These are phyloP conservation scores for Craseonycteris thonglongyai DNA, from an alignment of 2,113 vertebrate species.

Conservation along the genomic window DNA sequence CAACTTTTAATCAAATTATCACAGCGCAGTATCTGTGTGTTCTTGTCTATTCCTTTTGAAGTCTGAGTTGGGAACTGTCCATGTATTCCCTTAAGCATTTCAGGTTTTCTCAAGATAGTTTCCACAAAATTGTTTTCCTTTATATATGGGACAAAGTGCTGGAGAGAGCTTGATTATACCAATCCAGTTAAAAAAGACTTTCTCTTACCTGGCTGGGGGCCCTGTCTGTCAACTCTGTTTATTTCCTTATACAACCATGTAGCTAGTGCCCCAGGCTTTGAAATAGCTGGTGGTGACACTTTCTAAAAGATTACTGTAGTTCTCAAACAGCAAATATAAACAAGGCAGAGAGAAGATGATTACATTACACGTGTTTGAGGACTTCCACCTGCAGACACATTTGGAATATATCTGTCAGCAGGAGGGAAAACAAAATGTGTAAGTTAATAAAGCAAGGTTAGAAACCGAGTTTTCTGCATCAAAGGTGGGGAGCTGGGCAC, in stretches of 20 bases:
- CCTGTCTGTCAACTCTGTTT: neutral
- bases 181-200: neutral
- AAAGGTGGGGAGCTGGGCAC: neutral
- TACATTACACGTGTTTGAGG: neutral
- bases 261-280: neutral
- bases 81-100: neutral
- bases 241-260: neutral
- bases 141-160: neutral
- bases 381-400: neutral
- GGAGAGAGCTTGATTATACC: neutral
- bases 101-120: neutral
- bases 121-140: neutral
- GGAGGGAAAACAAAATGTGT: neutral
- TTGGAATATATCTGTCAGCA: neutral
- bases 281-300: neutral
- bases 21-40: neutral
- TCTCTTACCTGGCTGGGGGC: neutral
- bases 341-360: neutral
- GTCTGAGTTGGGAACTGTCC: neutral
- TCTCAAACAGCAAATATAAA: neutral
- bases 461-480: neutral
- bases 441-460: neutral
- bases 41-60: constrained; percentile 31
- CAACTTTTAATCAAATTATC: neutral
- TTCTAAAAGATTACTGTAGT: neutral